Evolutionary conservation across 2,797 vertebrate genomes (phyloP).

Genomic region (Spheniscus humboldti): DNA sequence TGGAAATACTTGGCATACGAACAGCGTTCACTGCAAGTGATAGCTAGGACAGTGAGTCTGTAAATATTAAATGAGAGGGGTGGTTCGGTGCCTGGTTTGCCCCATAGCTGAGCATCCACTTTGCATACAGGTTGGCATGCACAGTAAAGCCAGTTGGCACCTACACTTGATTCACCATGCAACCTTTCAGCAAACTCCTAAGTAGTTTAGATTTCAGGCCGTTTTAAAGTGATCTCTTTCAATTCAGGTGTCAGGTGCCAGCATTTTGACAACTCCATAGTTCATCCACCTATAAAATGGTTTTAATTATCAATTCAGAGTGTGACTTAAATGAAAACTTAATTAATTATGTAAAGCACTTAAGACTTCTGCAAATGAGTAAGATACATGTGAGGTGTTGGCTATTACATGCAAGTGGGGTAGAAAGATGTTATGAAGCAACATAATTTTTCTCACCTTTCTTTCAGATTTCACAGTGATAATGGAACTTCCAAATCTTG

Average conservation of each 20-base stretch:
- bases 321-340: neutral
- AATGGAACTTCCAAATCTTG: conserved; percentile 74
- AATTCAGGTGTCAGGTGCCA: neutral
- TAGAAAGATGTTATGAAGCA: neutral
- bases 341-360: neutral
- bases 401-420: neutral
- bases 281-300: neutral
- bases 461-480: conserved; percentile 63
- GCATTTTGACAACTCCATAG: neutral
- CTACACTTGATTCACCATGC: neutral
- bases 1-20: neutral
- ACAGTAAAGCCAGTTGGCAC: neutral
- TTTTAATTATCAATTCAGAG: neutral
- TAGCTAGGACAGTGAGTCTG: neutral
- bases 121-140: neutral
- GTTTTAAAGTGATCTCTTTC: neutral
- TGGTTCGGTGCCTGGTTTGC: neutral
- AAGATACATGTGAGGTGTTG: neutral
- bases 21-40: accelerated
- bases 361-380: neutral
- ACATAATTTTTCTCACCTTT: conserved; percentile 61
- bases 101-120: neutral
- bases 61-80: neutral
- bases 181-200: neutral
- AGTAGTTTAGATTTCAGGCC: neutral